Conservation (phyloP, 2,888 invertebrate species). For the Tridacna crocea region DNA sequence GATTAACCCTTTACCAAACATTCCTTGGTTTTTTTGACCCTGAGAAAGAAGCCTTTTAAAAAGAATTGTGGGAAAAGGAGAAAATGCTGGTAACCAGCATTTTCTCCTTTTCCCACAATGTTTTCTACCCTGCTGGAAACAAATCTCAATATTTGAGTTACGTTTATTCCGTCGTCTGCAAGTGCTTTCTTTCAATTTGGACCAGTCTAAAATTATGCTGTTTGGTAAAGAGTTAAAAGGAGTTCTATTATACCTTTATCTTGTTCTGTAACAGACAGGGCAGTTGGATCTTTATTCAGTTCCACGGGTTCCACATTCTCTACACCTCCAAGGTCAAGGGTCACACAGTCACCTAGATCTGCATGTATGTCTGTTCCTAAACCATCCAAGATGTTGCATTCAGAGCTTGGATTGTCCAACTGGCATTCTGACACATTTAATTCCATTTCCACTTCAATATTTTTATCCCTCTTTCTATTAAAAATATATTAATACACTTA, state of each 20-base stretch:
- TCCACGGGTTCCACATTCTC: conserved; percentile 5
- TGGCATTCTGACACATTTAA: background rate
- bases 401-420: background rate
- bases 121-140: background rate
- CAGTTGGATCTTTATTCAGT: conserved; percentile 4
- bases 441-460: background rate
- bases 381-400: background rate
- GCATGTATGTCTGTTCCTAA: background rate
- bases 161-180: too few species aligned
- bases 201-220: too few species aligned
- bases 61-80: background rate
- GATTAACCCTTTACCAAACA: too few species aligned
- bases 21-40: too few species aligned
- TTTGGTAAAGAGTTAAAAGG: background rate
- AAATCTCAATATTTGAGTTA: too few species aligned
- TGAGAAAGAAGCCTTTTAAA: too few species aligned
- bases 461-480: too few species aligned
- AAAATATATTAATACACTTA: too few species aligned
- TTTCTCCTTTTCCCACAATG: conserved; percentile 12
- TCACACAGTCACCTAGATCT: conserved; percentile 16
- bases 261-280: conserved; percentile 32
- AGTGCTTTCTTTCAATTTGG: too few species aligned
- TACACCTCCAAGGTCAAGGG: conserved; percentile 8
- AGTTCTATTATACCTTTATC: conserved; percentile 25
- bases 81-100: background rate